Evolutionary conservation across 1,140 invertebrate genomes (phyloP).

Genomic region (Drosophila sucinea): DNA sequence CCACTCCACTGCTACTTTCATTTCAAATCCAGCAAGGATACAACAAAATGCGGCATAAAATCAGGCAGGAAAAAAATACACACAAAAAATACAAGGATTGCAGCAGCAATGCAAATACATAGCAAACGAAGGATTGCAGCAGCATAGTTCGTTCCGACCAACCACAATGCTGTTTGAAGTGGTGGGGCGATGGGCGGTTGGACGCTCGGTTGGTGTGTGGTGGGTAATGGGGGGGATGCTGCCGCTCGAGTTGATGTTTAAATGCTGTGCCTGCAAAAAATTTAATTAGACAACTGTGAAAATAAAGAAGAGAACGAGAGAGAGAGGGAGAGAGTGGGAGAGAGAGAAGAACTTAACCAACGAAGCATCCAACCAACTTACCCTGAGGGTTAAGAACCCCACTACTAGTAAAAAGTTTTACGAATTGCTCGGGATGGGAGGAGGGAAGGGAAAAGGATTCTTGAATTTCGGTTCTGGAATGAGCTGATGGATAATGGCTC

Average conservation of each 20-base stretch:
- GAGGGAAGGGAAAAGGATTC: neutral
- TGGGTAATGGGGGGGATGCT: slow-evolving; percentile 13
- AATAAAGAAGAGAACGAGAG: slow-evolving; percentile 18
- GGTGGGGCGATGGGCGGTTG: slow-evolving; percentile 26
- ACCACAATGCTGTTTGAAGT: slow-evolving; percentile 59
- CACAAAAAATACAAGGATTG: slow-evolving; percentile 39
- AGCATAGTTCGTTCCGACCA: slow-evolving; percentile 31
- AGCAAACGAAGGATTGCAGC: slow-evolving; percentile 33
- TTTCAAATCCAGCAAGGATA: slow-evolving; percentile 75
- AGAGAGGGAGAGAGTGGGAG: neutral
- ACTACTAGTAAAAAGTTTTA: slow-evolving; percentile 40
- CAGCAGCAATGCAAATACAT: slow-evolving; percentile 72
- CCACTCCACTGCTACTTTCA: slow-evolving; percentile 73
- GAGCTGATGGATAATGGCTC: slow-evolving; percentile 12
- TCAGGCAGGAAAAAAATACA: slow-evolving; percentile 44
- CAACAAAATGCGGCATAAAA: slow-evolving; percentile 72
- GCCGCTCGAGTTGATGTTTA: slow-evolving; percentile 61
- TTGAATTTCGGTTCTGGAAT: neutral
- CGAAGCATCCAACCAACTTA: slow-evolving; percentile 36
- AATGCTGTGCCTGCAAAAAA: slow-evolving; percentile 63
- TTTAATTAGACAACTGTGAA: slow-evolving; percentile 77
- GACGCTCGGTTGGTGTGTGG: neutral
- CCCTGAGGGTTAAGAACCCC: slow-evolving; percentile 11
- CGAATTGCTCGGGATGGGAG: neutral
- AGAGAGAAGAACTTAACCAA: neutral